A percentile compares a stretch with the other conserved stretches of the same genome.
These are phyloP conservation scores for Ceuthmochares aereus DNA, from an alignment of 2,113 vertebrate genomes.

Conservation along the genomic window DNA sequence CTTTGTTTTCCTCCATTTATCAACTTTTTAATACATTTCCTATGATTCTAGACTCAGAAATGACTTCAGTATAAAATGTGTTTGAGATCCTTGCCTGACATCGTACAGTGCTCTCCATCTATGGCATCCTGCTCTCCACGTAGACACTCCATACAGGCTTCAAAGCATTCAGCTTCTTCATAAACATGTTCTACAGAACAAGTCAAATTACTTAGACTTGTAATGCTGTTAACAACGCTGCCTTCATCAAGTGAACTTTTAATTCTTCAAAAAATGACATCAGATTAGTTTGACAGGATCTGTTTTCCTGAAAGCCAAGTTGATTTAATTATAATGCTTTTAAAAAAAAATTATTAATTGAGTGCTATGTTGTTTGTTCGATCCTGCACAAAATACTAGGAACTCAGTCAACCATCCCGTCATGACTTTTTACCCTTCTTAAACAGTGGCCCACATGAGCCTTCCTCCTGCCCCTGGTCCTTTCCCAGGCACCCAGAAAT, in stretches of 20 bases:
- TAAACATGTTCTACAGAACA: not conserved
- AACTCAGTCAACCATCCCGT: not conserved
- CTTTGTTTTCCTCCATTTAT: not conserved
- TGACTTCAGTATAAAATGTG: not conserved
- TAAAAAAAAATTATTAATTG: not conserved
- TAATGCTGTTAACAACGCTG: not conserved
- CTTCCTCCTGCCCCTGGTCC: not conserved
- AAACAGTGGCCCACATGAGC: not conserved
- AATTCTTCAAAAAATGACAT: conserved; percentile 9
- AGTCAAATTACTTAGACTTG: not conserved
- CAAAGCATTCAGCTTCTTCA: not conserved
- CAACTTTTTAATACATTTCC: not conserved
- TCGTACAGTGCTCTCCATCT: not conserved
- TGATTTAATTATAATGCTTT: not conserved
- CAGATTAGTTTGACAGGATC: not conserved
- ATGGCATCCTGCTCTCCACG: not conserved
- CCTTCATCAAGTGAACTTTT: not conserved
- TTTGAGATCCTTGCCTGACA: not conserved
- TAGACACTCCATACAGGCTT: not conserved
- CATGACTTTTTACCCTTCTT: not conserved
- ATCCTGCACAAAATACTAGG: not conserved
- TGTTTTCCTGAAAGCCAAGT: not conserved
- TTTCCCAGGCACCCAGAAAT: not conserved
- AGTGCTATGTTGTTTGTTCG: not conserved
- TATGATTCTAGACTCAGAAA: not conserved